A percentile compares a stretch with the other conserved stretches of the same genome.
These are phyloP conservation scores for Malthinus flaveolus DNA, from an alignment of 2,888 invertebrate species.

Conservation along the genomic window DNA sequence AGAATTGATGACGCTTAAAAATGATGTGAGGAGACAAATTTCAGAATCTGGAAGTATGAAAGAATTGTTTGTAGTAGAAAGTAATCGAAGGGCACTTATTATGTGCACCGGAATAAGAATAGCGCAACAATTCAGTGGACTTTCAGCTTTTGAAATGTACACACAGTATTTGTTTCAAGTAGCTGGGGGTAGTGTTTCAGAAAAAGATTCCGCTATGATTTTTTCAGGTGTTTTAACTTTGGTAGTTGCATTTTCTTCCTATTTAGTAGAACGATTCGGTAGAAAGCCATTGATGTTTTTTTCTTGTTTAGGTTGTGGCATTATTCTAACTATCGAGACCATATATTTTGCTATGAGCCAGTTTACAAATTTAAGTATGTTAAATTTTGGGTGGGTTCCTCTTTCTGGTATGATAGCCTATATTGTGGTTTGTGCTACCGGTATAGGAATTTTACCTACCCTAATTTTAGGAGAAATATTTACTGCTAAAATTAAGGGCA, in stretches of 20 bases:
- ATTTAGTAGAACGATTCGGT: conserved; percentile 42
- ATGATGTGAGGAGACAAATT: conserved; percentile 43
- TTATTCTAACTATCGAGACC: conserved; percentile 36
- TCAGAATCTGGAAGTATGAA: conserved; percentile 40
- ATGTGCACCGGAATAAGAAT: conserved; percentile 36
- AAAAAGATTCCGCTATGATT: conserved; percentile 43
- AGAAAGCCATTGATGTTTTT: conserved; percentile 39
- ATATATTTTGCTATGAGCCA: conserved; percentile 41
- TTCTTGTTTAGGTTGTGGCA: conserved; percentile 37
- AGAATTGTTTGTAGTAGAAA: conserved; percentile 39
- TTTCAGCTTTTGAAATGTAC: conserved; percentile 41
- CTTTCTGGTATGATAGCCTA: conserved; percentile 42
- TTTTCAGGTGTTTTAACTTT: conserved; percentile 33
- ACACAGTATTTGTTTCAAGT: conserved; percentile 45
- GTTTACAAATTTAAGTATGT: conserved; percentile 24
- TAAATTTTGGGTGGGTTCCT: conserved; percentile 41
- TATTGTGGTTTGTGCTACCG: conserved; percentile 30
- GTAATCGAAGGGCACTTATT: conserved; percentile 41
- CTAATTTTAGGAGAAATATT: conserved; percentile 44
- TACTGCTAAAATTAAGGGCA: conserved; percentile 44
- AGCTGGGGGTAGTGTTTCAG: conserved; percentile 44
- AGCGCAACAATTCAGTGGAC: conserved; percentile 43
- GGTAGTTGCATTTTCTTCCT: conserved; percentile 28
- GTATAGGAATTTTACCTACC: conserved; percentile 43
- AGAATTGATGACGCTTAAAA: conserved; percentile 37